Percentiles rank a stretch among this genome's conserved stretches.
phyloP scores from a whole-genome alignment of 2,888 invertebrate species.

The Leuctra nigra region DNA sequence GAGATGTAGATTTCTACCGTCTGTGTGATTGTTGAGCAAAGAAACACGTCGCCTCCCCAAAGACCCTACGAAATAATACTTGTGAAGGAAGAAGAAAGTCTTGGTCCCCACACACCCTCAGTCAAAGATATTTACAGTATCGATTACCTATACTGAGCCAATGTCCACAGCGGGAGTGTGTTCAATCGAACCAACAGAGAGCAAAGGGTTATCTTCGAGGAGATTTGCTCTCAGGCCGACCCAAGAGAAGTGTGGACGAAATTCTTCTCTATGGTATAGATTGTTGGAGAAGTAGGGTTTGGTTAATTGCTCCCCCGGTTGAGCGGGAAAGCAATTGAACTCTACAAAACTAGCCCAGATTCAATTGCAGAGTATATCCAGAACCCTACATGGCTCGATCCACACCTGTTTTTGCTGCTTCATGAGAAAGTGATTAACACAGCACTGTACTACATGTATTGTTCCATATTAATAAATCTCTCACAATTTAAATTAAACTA shows the following conservation, averaged over 20 bases:
- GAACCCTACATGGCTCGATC: too few relatives aligned
- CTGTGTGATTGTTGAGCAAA: conserved; percentile 16
- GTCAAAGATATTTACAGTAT: conserved; percentile 13
- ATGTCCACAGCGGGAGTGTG: conserved; percentile 12
- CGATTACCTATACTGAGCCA: conserved; percentile 18
- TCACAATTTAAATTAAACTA: conserved; percentile 6
- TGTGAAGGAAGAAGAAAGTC: neutral
- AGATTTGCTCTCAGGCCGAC: neutral
- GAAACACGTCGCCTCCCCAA: conserved; percentile 5
- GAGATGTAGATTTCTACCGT: conserved; percentile 5
- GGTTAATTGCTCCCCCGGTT: conserved; percentile 7
- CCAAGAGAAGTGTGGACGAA: neutral
- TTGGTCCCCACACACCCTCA: neutral
- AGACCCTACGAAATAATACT: neutral
- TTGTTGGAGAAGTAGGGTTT: neutral
- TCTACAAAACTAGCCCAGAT: conserved; percentile 4
- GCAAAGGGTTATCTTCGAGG: neutral
- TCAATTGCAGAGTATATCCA: conserved; percentile 10
- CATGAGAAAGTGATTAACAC: conserved; percentile 5
- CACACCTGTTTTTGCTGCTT: too few relatives aligned
- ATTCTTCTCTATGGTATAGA: too few relatives aligned
- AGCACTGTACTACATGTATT: too few relatives aligned
- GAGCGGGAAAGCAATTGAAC: conserved; percentile 14
- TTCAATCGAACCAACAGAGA: neutral
- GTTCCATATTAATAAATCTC: conserved; percentile 10